These are phyloP conservation scores for Drosophila mauritiana DNA, from an alignment of 1,140 invertebrate species.

Conservation along the genomic window DNA sequence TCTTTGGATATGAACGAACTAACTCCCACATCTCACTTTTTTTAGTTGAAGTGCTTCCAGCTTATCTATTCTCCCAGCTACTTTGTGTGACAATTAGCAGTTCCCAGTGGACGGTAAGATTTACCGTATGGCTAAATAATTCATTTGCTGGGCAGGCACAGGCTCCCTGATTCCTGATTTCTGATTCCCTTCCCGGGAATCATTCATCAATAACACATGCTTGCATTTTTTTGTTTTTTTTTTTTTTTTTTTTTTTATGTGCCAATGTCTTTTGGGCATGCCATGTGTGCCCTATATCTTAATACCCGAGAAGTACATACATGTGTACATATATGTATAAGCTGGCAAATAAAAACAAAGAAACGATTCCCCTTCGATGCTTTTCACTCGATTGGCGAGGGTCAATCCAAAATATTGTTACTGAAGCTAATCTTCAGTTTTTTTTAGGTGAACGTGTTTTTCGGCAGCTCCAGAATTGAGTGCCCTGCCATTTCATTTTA, in stretches of 20 bases:
- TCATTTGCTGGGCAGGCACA: background rate
- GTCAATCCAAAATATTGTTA: background rate
- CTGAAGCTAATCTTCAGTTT: background rate
- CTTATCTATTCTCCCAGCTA: background rate
- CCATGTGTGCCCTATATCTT: background rate
- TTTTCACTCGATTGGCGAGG: too few relatives aligned
- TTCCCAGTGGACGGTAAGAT: background rate
- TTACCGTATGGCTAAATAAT: conserved; percentile 5
- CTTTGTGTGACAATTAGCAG: conserved; percentile 4
- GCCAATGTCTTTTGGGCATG: background rate
- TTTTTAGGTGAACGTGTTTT: background rate
- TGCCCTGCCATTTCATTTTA: background rate
- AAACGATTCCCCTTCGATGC: background rate
- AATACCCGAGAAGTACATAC: background rate
- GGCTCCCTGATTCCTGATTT: too few relatives aligned
- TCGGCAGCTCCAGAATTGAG: background rate
- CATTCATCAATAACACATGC: conserved; percentile 3
- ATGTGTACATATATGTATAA: background rate
- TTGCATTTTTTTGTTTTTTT: background rate
- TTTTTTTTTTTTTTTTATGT: background rate
- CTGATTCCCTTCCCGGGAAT: background rate
- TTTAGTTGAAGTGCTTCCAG: background rate
- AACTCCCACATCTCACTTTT: too few relatives aligned
- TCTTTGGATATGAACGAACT: background rate
- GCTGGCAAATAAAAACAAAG: background rate